Evolutionary conservation across 2,888 invertebrate species (phyloP).

Genomic region (Synergus itoensis): DNA sequence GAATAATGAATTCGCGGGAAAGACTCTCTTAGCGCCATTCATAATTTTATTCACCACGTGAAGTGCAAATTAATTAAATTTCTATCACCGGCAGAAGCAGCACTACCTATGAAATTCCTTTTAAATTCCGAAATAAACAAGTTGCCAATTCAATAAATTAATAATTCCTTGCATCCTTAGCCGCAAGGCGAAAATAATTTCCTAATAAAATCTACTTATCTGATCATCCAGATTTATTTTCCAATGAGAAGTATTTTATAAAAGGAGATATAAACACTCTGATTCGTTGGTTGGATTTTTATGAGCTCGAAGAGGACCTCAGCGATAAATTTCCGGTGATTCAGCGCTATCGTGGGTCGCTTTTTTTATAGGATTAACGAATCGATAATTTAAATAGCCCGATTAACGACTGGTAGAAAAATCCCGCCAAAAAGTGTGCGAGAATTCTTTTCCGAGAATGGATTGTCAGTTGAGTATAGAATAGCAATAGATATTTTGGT

Average conservation of each 20-base stretch:
- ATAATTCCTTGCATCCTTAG: neutral
- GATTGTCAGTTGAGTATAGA: conserved; percentile 5
- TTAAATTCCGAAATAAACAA: neutral
- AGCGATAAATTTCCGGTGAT: neutral
- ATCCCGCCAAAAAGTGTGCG: neutral
- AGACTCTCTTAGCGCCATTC: neutral
- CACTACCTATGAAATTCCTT: neutral
- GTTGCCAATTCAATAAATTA: neutral
- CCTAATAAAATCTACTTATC: neutral
- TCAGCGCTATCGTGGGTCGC: neutral
- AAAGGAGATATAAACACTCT: neutral
- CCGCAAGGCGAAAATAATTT: neutral
- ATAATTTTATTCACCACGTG: neutral
- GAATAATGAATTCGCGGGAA: conserved; percentile 3
- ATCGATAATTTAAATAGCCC: neutral
- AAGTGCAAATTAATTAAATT: neutral
- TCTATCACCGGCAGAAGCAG: neutral
- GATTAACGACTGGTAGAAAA: neutral
- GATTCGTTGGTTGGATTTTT: neutral
- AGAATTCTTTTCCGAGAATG: neutral
- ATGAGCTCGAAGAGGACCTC: neutral
- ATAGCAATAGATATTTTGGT: conserved; percentile 14
- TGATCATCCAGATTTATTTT: neutral
- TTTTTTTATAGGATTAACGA: neutral
- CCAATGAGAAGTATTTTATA: neutral